A percentile compares a stretch with the other conserved stretches of the same genome.
These are phyloP conservation scores for Pseudorhiza aurosa DNA, from an alignment of 30 jellyfish, hydroid and myxozoan genomes.

Conservation along the genomic window DNA sequence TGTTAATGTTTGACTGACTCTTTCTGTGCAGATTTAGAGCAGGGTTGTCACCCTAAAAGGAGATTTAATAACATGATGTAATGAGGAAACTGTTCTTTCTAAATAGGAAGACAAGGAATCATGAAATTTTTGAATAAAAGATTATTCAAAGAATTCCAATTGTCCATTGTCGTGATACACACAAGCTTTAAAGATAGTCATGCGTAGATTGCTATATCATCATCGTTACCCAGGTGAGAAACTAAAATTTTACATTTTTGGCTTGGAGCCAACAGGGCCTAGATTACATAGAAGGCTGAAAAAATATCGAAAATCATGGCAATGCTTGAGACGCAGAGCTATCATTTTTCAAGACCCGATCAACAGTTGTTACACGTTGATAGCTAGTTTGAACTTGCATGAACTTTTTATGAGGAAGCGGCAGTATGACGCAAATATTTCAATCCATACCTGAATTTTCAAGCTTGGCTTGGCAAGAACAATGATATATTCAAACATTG, in stretches of 20 bases:
- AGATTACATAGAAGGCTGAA: too few relatives aligned
- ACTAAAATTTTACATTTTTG: too few relatives aligned
- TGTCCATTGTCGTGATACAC: too few relatives aligned
- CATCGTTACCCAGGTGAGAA: too few relatives aligned
- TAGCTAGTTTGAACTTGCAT: background rate
- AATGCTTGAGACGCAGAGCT: too few relatives aligned
- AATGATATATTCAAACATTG: slow-evolving; percentile 25
- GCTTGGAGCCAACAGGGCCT: too few relatives aligned
- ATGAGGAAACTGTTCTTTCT: background rate
- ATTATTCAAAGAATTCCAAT: too few relatives aligned
- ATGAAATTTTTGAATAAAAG: background rate
- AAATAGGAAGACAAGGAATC: background rate
- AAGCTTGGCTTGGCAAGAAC: background rate
- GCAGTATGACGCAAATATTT: too few relatives aligned
- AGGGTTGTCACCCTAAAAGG: background rate
- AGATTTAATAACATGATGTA: background rate
- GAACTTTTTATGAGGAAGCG: background rate
- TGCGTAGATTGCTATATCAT: too few relatives aligned
- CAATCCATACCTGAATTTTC: background rate
- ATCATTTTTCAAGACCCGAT: background rate
- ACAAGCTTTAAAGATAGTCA: too few relatives aligned
- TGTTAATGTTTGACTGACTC: background rate
- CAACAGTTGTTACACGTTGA: background rate
- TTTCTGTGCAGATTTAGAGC: background rate
- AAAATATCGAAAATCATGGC: too few relatives aligned